These are phyloP conservation scores for Lypha dubia DNA, from an alignment of 2,888 invertebrate genomes.

Conservation along the genomic window DNA sequence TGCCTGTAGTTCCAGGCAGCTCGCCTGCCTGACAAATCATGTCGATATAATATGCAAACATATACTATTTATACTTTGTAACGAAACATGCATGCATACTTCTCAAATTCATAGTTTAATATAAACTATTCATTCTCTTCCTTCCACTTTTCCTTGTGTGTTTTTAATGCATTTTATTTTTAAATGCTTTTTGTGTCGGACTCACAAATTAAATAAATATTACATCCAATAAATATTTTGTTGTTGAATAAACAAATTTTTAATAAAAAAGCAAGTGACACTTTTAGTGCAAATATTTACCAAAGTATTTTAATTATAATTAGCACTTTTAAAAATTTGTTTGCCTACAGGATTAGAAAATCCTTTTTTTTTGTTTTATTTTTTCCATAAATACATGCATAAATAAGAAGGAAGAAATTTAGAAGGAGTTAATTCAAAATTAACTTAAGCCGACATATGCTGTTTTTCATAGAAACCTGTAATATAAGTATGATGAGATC, in stretches of 20 bases:
- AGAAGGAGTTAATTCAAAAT: too few relatives aligned
- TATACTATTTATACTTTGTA: slow-evolving; percentile 51
- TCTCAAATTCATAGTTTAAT: background rate
- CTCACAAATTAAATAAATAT: slow-evolving; percentile 32
- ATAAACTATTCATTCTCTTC: slow-evolving; percentile 26
- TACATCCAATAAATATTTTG: slow-evolving; percentile 39
- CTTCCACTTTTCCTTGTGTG: background rate
- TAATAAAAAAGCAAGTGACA: slow-evolving; percentile 27
- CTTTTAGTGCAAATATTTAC: slow-evolving; percentile 64
- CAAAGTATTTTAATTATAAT: slow-evolving; percentile 46
- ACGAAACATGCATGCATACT: slow-evolving; percentile 7
- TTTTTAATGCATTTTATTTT: slow-evolving; percentile 14
- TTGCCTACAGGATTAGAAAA: slow-evolving; percentile 1
- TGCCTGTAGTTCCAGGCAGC: too few relatives aligned
- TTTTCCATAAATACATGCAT: too few relatives aligned
- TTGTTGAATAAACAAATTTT: slow-evolving; percentile 8
- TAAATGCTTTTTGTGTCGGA: slow-evolving; percentile 13
- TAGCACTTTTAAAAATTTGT: slow-evolving; percentile 48
- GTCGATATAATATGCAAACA: slow-evolving; percentile 38
- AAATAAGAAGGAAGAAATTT: background rate
- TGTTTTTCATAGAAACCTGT: too few relatives aligned
- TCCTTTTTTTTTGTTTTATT: background rate
- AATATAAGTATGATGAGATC: too few relatives aligned
- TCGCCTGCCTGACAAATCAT: slow-evolving; percentile 63
- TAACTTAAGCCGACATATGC: too few relatives aligned